Percentiles rank a stretch among this genome's conserved stretches.
These are phyloP conservation scores for Plagodis pulveraria DNA, from an alignment of 2,888 invertebrate species.

Conservation along the genomic window DNA sequence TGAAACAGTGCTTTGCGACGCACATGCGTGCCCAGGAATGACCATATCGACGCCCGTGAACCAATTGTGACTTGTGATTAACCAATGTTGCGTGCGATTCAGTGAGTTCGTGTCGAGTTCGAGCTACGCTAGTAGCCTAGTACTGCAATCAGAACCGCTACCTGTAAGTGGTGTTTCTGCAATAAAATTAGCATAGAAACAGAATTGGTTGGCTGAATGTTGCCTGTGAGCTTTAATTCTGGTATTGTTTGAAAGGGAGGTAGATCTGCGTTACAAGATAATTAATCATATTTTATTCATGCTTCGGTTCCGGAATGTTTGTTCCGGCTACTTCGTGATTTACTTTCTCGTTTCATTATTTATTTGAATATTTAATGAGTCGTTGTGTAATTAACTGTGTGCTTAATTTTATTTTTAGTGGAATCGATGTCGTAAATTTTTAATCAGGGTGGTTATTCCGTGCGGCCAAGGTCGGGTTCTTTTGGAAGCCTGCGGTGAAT, in stretches of 20 bases:
- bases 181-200: constrained; percentile 62
- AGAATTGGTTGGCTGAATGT: constrained; percentile 15
- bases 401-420: constrained; percentile 17
- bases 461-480: constrained; percentile 15
- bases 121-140: constrained; percentile 47
- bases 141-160: constrained; percentile 53
- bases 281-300: constrained; percentile 41
- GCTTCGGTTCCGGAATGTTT: constrained; percentile 29
- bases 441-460: constrained; percentile 20
- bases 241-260: constrained; percentile 1
- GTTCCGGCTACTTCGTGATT: constrained; percentile 27
- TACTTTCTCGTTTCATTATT: constrained; percentile 28
- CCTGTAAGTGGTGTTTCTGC: constrained; percentile 68
- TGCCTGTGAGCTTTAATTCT: constrained; percentile 10
- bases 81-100: constrained; percentile 47
- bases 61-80: constrained; percentile 70
- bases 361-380: constrained; percentile 21
- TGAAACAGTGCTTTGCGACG: constrained; percentile 48
- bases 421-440: constrained; percentile 15
- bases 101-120: constrained; percentile 63
- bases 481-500: constrained; percentile 5
- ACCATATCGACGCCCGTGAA: constrained; percentile 53
- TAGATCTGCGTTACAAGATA: constrained; percentile 25
- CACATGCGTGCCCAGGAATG: constrained; percentile 66
- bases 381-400: constrained; percentile 18